A percentile compares a stretch with the other conserved stretches of the same genome.
Conservation (phyloP, 2,113 vertebrate genomes). For the Vicugna pacos region DNA sequence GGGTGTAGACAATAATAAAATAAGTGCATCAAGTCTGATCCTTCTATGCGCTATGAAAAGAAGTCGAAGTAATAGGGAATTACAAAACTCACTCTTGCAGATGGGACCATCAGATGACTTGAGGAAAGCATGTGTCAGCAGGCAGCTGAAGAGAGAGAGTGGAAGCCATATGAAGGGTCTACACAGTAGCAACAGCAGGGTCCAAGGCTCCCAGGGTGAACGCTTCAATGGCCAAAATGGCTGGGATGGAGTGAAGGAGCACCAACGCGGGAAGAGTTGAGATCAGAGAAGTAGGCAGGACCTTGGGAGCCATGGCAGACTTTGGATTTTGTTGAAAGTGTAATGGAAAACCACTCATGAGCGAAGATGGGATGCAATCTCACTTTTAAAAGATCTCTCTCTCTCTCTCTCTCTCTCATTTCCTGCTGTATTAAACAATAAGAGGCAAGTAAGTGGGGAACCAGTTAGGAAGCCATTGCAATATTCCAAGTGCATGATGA, state of each 20-base stretch:
- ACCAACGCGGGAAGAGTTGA: neutral
- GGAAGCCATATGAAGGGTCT: neutral
- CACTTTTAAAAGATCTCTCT: neutral
- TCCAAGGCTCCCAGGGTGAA: accelerated
- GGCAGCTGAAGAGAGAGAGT: neutral
- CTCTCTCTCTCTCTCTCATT: neutral
- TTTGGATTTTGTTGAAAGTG: neutral
- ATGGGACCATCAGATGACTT: too few species aligned
- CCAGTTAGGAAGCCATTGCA: neutral
- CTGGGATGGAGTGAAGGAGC: neutral
- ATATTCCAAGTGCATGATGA: neutral
- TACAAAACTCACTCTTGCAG: neutral
- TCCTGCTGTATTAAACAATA: neutral
- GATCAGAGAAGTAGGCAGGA: neutral
- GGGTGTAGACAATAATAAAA: neutral
- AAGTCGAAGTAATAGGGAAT: neutral
- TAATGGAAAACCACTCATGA: neutral
- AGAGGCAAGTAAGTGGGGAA: neutral
- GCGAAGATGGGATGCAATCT: neutral
- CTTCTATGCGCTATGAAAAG: neutral
- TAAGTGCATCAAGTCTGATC: neutral
- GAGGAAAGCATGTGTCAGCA: neutral
- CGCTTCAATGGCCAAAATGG: neutral
- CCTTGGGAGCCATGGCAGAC: neutral
- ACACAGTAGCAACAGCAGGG: neutral